Evolutionary conservation across 1,140 invertebrate genomes (phyloP), one percentile per base, ranked within the genome.

Genomic region (Aphaenogaster floridana): DNA sequence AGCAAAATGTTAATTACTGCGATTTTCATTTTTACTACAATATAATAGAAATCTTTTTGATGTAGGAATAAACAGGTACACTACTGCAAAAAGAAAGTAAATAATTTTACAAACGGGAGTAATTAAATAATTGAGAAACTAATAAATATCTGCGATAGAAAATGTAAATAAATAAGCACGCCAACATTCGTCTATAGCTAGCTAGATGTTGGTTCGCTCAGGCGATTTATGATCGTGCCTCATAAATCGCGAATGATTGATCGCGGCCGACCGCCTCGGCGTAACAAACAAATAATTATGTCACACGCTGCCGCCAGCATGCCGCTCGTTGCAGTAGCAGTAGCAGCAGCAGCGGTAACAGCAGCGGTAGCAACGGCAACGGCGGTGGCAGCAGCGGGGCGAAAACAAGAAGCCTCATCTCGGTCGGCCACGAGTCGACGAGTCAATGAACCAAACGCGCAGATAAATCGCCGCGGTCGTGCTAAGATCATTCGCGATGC

Each of bases 391-490:
- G 50, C 88, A 48, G 34, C 48, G 63, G 48, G n/a, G 72, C 81
- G 90, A 90, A 92, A 92, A 91, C 88, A 86, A 90, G 80, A 89
- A 90, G 78, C 89, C 50, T 84, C 80, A 87, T 90, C 84, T 71
- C 59, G 50, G 59, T 77, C 74, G 79, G 79, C 71, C 52, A 76
- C 71, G 79, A 86, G 81, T 61, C 76, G 83, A 74, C 86, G 92
- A 92, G 91, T 92, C 92, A 89, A 90, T 92, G 91, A 91, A 92
- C 91, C 72, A 91, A 89, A 89, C 87, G 52, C 57, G 72, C 74
- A 69, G 87, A 89, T 91, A 87, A 88, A 88, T 91, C 66, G 78
- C 72, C 81, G 89, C 80, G 83, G 79, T 63, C 71, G 69, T 45
- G 76, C 81, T 87, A 74, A 72, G 87, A 76, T 83, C 83, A 59